Conservation (phyloP, 2,888 invertebrate species). For the Cacoxenus indagator region DNA sequence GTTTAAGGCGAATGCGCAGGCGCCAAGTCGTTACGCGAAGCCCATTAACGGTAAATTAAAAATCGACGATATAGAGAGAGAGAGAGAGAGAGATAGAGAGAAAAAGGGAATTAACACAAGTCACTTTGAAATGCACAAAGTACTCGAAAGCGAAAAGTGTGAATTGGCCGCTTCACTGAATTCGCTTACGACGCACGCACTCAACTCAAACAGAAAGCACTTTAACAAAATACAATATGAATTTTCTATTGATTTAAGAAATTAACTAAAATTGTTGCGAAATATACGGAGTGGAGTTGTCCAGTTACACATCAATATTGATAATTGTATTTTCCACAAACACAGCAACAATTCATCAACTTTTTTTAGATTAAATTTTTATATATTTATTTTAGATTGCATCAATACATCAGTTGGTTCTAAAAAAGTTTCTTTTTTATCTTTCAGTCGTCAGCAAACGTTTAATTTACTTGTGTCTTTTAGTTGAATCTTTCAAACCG, state of each 20-base stretch:
- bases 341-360: no score
- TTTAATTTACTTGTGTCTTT: neutral
- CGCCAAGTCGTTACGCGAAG: neutral
- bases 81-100: neutral
- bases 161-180: neutral
- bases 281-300: neutral
- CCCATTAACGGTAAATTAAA: neutral
- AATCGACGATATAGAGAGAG: no score
- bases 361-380: no score
- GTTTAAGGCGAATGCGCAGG: neutral
- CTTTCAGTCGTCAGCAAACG: neutral
- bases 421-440: neutral
- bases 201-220: neutral
- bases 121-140: neutral
- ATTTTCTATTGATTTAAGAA: conserved; percentile 9
- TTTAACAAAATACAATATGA: neutral
- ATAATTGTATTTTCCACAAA: no score
- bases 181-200: neutral
- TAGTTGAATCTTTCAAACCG: neutral
- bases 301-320: no score
- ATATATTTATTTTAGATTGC: no score
- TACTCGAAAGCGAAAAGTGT: neutral
- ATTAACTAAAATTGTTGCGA: conserved; percentile 10
- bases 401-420: no score
- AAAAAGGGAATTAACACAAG: neutral